These are phyloP conservation scores for Linnaemya tessellans DNA, from an alignment of 2,888 invertebrate genomes.

Conservation along the genomic window DNA sequence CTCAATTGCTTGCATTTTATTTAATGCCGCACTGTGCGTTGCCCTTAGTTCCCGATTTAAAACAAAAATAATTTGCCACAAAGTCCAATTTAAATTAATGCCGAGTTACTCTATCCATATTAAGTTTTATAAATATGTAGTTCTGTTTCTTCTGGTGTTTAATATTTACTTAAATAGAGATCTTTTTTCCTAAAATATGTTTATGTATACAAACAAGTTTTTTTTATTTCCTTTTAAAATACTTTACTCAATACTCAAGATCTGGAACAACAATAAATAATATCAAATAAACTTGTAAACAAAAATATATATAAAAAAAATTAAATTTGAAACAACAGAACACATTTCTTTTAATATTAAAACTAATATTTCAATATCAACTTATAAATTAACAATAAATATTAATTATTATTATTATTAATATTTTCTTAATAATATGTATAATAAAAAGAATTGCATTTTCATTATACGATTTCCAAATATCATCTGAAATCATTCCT, in stretches of 20 bases:
- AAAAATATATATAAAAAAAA: conserved; percentile 16
- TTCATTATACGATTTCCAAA: conserved; percentile 48
- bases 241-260: conserved; percentile 18
- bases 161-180: conserved; percentile 3
- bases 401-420: conserved; percentile 38
- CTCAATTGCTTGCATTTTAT: too few species aligned
- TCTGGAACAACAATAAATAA: conserved; percentile 17
- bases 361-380: conserved; percentile 42
- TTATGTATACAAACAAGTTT: neutral
- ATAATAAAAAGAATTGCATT: conserved; percentile 65
- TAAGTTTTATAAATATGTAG: neutral
- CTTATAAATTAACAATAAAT: conserved; percentile 61
- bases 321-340: conserved; percentile 43
- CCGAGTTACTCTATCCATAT: too few species aligned
- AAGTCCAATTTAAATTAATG: too few species aligned
- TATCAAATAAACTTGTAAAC: conserved; percentile 35
- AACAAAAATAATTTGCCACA: too few species aligned
- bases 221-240: neutral
- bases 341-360: conserved; percentile 26
- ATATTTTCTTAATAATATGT: conserved; percentile 41
- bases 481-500: conserved; percentile 33
- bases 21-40: too few species aligned
- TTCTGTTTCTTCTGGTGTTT: neutral
- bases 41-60: too few species aligned
- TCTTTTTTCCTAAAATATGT: neutral